Evolutionary conservation across 2,888 invertebrate species (phyloP).

Genomic region (Trichacis sp.): DNA sequence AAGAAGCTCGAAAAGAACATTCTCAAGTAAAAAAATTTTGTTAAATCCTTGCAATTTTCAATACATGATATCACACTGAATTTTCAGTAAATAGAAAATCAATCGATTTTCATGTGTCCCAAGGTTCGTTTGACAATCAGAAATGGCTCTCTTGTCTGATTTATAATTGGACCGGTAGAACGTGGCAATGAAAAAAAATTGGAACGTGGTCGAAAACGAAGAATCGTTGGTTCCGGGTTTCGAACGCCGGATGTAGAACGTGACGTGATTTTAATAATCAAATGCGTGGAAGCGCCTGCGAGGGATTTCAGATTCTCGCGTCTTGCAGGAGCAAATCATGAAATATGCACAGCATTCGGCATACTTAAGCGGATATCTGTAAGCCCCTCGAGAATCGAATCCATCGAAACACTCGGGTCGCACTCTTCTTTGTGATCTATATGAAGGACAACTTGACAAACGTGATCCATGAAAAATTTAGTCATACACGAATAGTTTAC

Average conservation of each 20-base stretch:
- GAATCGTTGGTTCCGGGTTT: constrained; percentile 3
- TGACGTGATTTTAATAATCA: constrained; percentile 16
- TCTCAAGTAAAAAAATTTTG: too few relatives aligned
- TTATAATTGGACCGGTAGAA: background rate
- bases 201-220: constrained; percentile 11
- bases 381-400: constrained; percentile 39
- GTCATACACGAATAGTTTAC: too few relatives aligned
- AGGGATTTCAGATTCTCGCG: constrained; percentile 9
- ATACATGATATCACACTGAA: too few relatives aligned
- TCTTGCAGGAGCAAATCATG: constrained; percentile 23
- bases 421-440: background rate
- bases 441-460: too few relatives aligned
- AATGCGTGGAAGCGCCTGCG: background rate
- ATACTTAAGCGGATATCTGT: constrained; percentile 48
- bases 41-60: too few relatives aligned
- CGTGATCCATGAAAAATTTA: too few relatives aligned
- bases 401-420: background rate
- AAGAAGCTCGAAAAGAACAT: too few relatives aligned
- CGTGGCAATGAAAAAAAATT: background rate
- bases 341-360: constrained; percentile 49
- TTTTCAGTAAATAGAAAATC: too few relatives aligned
- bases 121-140: too few relatives aligned
- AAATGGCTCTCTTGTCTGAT: background rate
- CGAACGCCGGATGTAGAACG: constrained; percentile 7
- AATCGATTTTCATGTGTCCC: too few relatives aligned